Base-by-base conservation (phyloP, 2,797 vertebrate genomes). In the Acropternis orthonyx region DNA sequence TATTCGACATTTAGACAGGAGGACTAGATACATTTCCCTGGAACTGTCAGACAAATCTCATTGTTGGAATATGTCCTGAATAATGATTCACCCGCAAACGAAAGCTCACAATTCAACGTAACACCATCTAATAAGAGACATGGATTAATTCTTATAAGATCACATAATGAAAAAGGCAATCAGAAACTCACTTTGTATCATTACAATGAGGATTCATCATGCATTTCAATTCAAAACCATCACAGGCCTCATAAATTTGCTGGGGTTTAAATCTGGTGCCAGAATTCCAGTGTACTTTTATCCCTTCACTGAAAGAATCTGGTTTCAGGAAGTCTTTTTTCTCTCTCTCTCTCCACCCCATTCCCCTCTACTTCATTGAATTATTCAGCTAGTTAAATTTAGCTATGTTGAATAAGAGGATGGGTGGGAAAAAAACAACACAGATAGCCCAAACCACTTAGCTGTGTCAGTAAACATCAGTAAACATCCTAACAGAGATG, bases 1-100 rank as follows among this genome's bases (percentile, higher is more conserved):
- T 56, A 95, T 73, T 95, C 37, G 92, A 96, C 92, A 97, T 94
- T 96, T 96, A 97, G 81, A 95, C 74, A 96, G 88, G n/a, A 96
- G 85, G 85, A 95, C 74, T 34, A 93, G 68, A 95, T 94, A 69
- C 12, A 18, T 93, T 95, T 88, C 68, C 48, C 80, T 94, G 55
- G 65, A 97, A 88, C 73, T 90, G 92, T 94, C 91, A 97, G 80
- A 91, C 78, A 96, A 92, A 89, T 95, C 48, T 96, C 94, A 91
- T 32, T 95, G 52, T 77, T 91, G 78, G 74, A 97, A 92, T 96
- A 95, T 71, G 82, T 74, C 66, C 92, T 84, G 91, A 94, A 92
- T 75, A 92, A 94, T 73, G 93, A 94, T 95, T 97, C 88, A 97
- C n/a, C 19, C 49, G 1, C 95, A 92, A 93, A 96, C 56, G 86